phyloP scores from a whole-genome alignment of 2,797 vertebrate genomes.

The Gymnothorax javanicus region DNA sequence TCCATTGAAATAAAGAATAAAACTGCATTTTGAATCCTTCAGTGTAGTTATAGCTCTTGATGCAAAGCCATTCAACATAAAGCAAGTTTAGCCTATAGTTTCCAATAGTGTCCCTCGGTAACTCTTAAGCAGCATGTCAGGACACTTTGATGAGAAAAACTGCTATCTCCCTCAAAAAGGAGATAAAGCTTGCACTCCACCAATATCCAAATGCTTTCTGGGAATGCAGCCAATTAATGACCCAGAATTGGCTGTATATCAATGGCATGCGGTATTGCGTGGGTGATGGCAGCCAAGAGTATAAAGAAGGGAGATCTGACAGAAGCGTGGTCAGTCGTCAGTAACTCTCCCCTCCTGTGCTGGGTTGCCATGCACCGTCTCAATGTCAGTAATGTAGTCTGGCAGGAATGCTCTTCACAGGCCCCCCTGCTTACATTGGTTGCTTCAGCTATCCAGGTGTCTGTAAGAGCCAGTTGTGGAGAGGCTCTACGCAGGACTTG shows the following conservation, averaged over 20 bases:
- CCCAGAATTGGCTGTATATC: slow-evolving; percentile 13
- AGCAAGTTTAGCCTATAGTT: not conserved
- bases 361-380: not conserved
- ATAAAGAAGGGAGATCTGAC: not conserved
- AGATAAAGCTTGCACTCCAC: not conserved
- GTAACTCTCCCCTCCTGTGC: not conserved
- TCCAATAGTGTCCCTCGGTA: not conserved
- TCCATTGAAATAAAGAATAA: slow-evolving; percentile 2
- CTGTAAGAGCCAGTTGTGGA: no score
- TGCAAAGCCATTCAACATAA: not conserved
- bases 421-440: not conserved
- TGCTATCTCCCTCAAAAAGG: not conserved
- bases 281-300: not conserved
- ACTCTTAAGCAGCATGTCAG: not conserved
- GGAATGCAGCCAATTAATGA: slow-evolving; percentile 19
- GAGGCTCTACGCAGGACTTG: not conserved
- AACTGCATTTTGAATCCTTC: slow-evolving; percentile 8
- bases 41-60: not conserved
- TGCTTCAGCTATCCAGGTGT: not conserved
- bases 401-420: not conserved
- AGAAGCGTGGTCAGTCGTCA: not conserved
- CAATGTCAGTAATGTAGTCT: not conserved
- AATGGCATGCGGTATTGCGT: not conserved
- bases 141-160: slow-evolving; percentile 12
- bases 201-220: slow-evolving; percentile 21